These are phyloP conservation scores for Thamnophis sirtalis DNA, from an alignment of 2,113 vertebrate species.

Conservation along the genomic window DNA sequence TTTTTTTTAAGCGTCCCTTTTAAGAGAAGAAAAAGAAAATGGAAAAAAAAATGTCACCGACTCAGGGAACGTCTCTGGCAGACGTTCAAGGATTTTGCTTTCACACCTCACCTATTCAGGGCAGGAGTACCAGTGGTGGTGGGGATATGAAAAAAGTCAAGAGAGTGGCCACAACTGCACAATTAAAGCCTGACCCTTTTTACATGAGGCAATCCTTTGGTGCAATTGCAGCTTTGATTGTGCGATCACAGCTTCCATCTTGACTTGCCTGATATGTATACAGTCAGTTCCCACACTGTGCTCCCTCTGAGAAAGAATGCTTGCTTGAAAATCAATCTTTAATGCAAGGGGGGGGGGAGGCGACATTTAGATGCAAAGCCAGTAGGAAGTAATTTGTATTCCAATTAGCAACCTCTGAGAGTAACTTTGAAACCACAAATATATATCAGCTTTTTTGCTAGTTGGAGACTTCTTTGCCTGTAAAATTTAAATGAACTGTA, in stretches of 20 bases:
- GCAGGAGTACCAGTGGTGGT: not conserved
- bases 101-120: not conserved
- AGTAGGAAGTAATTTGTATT: not conserved
- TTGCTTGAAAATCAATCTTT: not conserved
- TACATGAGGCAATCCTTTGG: not conserved
- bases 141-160: not conserved
- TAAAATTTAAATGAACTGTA: not conserved
- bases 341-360: not conserved
- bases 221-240: not conserved
- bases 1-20: constrained; percentile 19
- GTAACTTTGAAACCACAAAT: not conserved
- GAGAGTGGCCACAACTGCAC: not conserved
- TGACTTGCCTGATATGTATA: constrained; percentile 48
- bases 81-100: not conserved
- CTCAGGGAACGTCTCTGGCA: not conserved
- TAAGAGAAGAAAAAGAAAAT: not conserved
- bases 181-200: not conserved
- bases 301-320: not conserved
- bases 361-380: not conserved
- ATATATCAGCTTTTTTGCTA: not conserved
- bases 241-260: constrained; percentile 21
- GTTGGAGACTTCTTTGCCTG: not conserved
- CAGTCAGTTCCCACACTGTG: not conserved
- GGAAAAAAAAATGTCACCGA: not conserved
- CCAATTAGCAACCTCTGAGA: not conserved